phyloP scores from a whole-genome alignment of 2,797 vertebrate species.

The Diglossa cyanea region DNA sequence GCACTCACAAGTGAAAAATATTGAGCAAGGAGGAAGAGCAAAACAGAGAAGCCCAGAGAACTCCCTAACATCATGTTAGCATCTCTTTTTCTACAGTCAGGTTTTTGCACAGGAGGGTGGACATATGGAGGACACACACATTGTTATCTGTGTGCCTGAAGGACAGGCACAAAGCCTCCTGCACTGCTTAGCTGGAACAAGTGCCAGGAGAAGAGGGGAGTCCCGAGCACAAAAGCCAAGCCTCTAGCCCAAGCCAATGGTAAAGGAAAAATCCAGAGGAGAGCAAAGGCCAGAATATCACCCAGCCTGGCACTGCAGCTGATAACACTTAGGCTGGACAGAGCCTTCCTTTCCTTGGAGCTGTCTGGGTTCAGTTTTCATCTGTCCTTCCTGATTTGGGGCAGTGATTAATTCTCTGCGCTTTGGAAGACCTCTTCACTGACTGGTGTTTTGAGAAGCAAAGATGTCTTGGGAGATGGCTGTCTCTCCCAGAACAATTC shows the following conservation, averaged over 20 bases:
- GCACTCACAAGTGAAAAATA: background rate
- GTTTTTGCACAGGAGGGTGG: background rate
- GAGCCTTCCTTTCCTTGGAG: background rate
- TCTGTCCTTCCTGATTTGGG: background rate
- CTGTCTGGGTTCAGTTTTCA: background rate
- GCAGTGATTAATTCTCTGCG: background rate
- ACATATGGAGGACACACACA: background rate
- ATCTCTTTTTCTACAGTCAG: background rate
- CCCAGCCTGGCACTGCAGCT: background rate
- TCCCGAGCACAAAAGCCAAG: rapidly evolving
- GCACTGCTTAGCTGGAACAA: background rate
- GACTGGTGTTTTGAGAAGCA: background rate
- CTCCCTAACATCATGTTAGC: rapidly evolving
- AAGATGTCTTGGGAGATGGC: background rate
- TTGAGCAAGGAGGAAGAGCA: background rate
- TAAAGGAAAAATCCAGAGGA: background rate
- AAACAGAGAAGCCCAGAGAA: background rate
- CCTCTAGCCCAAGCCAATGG: background rate
- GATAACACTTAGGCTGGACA: background rate
- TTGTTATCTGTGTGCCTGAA: background rate
- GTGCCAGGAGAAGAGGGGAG: background rate
- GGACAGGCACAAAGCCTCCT: background rate
- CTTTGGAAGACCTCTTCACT: background rate
- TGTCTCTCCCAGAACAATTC: background rate
- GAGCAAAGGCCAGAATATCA: background rate